Evolutionary conservation across 2,113 vertebrate genomes (phyloP), one percentile per base, ranked within the genome.

Genomic region (Etheostoma cragini): DNA sequence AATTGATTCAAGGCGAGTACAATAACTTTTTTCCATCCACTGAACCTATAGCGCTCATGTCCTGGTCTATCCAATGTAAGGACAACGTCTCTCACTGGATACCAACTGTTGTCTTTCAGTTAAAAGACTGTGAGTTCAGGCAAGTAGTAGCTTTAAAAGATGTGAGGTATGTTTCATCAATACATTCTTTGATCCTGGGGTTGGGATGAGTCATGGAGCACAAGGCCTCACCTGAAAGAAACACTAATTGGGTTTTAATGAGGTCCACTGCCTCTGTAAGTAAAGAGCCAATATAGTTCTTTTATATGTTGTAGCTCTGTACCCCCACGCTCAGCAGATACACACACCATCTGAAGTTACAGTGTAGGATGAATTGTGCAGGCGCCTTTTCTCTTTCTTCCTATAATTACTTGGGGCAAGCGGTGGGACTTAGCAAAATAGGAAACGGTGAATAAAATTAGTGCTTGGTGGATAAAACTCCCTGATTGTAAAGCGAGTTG

Each of bases 231-330:
- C 73, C 78, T 85, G 76, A 82, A 85, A 91, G 72, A 81, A 88
- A 83, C 80, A 67, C 85, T 94, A 92, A 94, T 93, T 92, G 77
- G 63, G 67, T 90, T 95, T 90, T 91, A 93, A 92, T 92, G 87
- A 92, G 92, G 79, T 83, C n/a, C 73, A 78, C 78, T 80, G 83
- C 77, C 52, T 79, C 54, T 60, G 82, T 62, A 80, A 82, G 82
- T 78, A 54, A 80, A 80, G 42, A 76, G 70, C 86, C 45, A 38
- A 83, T 87, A 69, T n/a, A 24, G 53, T 77, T 82, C 65, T 82
- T 88, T 89, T 85, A 54, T 66, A 87, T 79, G 57, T 77, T 6
- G 46, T 57, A 22, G 67, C 60, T 33, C 22, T 22, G 76, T 87
- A 81, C 46, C 76, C 38, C 46, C 26, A 8, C 5, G 35, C 80